These are phyloP conservation scores for Dasypus novemcinctus DNA, from an alignment of 2,113 vertebrate species.

Conservation along the genomic window DNA sequence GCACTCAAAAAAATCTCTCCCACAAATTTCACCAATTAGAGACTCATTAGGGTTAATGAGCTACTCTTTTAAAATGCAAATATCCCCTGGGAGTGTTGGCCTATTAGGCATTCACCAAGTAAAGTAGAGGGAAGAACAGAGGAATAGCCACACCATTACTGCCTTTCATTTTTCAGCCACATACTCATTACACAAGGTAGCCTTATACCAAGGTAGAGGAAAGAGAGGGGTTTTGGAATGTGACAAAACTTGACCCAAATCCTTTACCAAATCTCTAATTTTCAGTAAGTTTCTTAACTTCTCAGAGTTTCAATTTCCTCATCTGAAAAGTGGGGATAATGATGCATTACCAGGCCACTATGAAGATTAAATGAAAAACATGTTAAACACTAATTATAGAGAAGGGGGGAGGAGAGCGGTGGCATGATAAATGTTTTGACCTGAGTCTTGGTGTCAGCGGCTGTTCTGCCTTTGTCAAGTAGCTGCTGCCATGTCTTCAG, in stretches of 20 bases:
- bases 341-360: background rate
- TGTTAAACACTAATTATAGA: background rate
- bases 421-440: background rate
- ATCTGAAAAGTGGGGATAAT: constrained; percentile 61
- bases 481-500: background rate
- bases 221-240: constrained; percentile 34
- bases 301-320: constrained; percentile 37
- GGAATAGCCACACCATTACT: constrained; percentile 44
- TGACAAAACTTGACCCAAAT: constrained; percentile 32
- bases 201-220: background rate
- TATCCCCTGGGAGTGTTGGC: constrained; percentile 62
- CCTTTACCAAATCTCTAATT: constrained; percentile 35
- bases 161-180: constrained; percentile 32
- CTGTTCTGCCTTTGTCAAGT: background rate
- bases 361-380: background rate
- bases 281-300: constrained; percentile 32
- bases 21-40: constrained; percentile 70
- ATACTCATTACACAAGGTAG: constrained; percentile 56
- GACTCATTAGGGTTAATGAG: constrained; percentile 76
- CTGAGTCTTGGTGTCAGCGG: background rate
- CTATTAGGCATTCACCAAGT: constrained; percentile 63
- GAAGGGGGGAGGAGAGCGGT: background rate
- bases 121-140: constrained; percentile 62
- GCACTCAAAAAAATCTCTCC: constrained; percentile 55
- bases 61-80: constrained; percentile 76